Base-by-base conservation (phyloP, 2,888 invertebrate species). In the Parnassius apollo region DNA sequence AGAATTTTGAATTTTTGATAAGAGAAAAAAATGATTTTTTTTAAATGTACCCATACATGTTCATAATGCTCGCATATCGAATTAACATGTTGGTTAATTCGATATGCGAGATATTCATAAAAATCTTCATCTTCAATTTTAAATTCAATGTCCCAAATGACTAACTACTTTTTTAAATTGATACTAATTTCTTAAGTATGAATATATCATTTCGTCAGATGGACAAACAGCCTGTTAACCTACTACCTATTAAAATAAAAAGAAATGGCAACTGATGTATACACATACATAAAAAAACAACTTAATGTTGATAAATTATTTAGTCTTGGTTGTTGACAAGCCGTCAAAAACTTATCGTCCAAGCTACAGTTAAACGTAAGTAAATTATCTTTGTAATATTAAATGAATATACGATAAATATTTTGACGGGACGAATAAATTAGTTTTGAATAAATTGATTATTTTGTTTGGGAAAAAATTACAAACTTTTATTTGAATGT, bases 191-290 rank as follows among this genome's bases (percentile, higher is more conserved):
- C 18, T 51, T 45, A 22, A 58, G 51, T 42, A 51, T 25, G 12
- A 25, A 44, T 44, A 51, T n/a, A 58, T 1, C 13, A 42, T 9
- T 8, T 0, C 44, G 42, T 51, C 51, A 51, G 25, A 25, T 58
- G 44, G 22, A 44, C 13, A 44, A 51, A 58, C n/a, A 58, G 58
- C 58, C 50, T 52, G 50, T 58, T 58, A 51, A 44, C 51, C 58
- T 51, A 59, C 22, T n/a, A n/a, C n/a, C n/a, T n/a, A n/a, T 42
- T 11, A 12, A 51, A 52, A 51, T 25, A 4, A 46, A 56, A 25
- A 25, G 9, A 52, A 51, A 35, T 52, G 52, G 52, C 59, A 59
- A 45, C 13, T 9, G 7, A 46, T 46, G 0, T 46, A n/a, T n/a
- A 46, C 35, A 4, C 7, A 35, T 35, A 35, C 35, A 35, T 35